Evolutionary conservation across 1,140 invertebrate species (phyloP), one percentile per base, ranked within the genome.

Genomic region (Halictus rubicundus): DNA sequence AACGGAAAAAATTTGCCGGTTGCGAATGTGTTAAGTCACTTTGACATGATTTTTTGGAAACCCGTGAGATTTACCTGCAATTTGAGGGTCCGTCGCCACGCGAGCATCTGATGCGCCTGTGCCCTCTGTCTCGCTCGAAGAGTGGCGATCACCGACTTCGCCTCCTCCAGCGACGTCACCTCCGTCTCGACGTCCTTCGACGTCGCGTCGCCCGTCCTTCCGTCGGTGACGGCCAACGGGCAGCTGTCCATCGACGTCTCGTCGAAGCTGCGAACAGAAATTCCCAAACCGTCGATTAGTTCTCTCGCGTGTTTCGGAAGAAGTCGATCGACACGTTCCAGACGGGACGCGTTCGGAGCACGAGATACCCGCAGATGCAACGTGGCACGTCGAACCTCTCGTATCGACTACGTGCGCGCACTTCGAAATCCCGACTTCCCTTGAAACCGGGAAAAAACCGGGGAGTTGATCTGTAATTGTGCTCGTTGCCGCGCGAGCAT

Each of bases 1-100:
- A n/a, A n/a, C n/a, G n/a, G n/a, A n/a, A n/a, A n/a, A n/a, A n/a
- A n/a, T n/a, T n/a, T n/a, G n/a, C n/a, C n/a, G n/a, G n/a, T n/a
- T n/a, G n/a, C n/a, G n/a, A n/a, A n/a, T n/a, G n/a, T n/a, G n/a
- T n/a, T n/a, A n/a, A n/a, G n/a, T n/a, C n/a, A n/a, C n/a, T n/a
- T n/a, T n/a, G n/a, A n/a, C n/a, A n/a, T n/a, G n/a, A n/a, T n/a
- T n/a, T n/a, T n/a, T n/a, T n/a, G n/a, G n/a, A n/a, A n/a, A n/a
- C n/a, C n/a, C n/a, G n/a, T n/a, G n/a, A n/a, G n/a, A n/a, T 32
- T 83, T 89, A 94, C 94, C 93, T 94, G 94, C n/a, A 92, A 88
- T 88, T 94, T 94, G 21, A 94, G 90, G 64, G 93, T 92, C 81
- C 93, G 92, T 39, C 93, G 87, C 93, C 94, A 94, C 12, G 92